Evolutionary conservation across 2,888 invertebrate species (phyloP).

Genomic region (Amaurobius ferox): DNA sequence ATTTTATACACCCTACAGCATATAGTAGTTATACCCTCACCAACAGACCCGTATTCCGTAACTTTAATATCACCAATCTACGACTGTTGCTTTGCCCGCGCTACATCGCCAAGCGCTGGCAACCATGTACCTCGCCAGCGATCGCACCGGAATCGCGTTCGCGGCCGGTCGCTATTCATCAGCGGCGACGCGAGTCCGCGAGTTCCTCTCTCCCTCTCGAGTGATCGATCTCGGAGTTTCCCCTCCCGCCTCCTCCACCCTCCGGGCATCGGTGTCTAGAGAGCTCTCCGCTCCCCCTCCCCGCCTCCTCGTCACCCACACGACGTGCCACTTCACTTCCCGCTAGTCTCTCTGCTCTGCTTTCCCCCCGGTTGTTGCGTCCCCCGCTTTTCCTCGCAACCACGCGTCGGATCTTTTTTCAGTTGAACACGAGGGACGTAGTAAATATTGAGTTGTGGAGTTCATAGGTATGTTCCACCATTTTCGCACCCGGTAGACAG

Average conservation of each 20-base stretch:
- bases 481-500: no score
- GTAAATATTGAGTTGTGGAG: neutral
- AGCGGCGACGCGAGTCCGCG: constrained; percentile 58
- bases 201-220: constrained; percentile 48
- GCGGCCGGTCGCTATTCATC: constrained; percentile 65
- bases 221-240: constrained; percentile 51
- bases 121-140: neutral
- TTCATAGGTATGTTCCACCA: no score
- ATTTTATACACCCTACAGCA: no score
- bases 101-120: constrained; percentile 22
- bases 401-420: constrained; percentile 68
- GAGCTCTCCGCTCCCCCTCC: constrained; percentile 26
- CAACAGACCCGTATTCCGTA: no score
- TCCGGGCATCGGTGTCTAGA: constrained; percentile 63
- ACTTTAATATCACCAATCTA: no score
- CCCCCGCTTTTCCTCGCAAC: constrained; percentile 32
- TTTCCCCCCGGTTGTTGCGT: neutral
- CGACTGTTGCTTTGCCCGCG: neutral
- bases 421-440: neutral
- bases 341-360: constrained; percentile 41
- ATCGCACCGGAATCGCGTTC: constrained; percentile 19
- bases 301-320: constrained; percentile 55
- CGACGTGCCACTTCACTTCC: constrained; percentile 71
- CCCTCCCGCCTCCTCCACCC: neutral
- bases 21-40: no score